Conservation (phyloP, 2,888 invertebrate genomes). For the Microctonus hyperodae region DNA sequence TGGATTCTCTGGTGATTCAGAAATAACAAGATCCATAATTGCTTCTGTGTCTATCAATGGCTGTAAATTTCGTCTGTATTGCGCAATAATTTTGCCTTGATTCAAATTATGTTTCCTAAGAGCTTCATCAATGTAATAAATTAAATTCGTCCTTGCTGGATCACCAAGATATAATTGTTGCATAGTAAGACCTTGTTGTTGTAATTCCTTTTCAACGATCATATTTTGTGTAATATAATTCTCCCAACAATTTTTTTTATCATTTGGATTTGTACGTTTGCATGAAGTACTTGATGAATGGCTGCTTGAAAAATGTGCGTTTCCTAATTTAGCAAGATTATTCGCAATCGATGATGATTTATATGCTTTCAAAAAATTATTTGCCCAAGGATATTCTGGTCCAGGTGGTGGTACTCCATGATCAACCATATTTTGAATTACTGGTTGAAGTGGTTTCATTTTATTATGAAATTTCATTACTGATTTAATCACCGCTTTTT, state of each 20-base stretch:
- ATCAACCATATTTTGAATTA: constrained; percentile 14
- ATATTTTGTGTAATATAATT: constrained; percentile 22
- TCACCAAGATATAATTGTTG: constrained; percentile 26
- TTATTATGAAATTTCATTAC: constrained; percentile 13
- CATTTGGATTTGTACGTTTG: neutral
- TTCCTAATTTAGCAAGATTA: constrained; percentile 24
- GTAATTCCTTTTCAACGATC: constrained; percentile 23
- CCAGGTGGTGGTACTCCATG: constrained; percentile 8
- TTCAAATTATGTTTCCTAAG: neutral
- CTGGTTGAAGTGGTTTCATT: constrained; percentile 4
- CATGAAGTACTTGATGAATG: constrained; percentile 5
- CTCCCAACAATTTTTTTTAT: constrained; percentile 14
- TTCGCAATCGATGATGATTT: constrained; percentile 21
- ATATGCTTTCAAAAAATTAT: constrained; percentile 22
- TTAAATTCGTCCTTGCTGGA: constrained; percentile 28
- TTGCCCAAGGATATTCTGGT: constrained; percentile 18
- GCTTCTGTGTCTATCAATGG: neutral
- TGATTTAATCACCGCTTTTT: constrained; percentile 26
- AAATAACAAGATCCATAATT: neutral
- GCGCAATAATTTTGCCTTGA: neutral
- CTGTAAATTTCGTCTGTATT: neutral
- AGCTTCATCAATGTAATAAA: constrained; percentile 26
- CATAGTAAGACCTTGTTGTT: constrained; percentile 24
- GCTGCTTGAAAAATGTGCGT: constrained; percentile 9
- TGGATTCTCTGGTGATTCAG: neutral